Base-by-base conservation (phyloP, 2,888 invertebrate species). In the Hoplodrina ambigua region DNA sequence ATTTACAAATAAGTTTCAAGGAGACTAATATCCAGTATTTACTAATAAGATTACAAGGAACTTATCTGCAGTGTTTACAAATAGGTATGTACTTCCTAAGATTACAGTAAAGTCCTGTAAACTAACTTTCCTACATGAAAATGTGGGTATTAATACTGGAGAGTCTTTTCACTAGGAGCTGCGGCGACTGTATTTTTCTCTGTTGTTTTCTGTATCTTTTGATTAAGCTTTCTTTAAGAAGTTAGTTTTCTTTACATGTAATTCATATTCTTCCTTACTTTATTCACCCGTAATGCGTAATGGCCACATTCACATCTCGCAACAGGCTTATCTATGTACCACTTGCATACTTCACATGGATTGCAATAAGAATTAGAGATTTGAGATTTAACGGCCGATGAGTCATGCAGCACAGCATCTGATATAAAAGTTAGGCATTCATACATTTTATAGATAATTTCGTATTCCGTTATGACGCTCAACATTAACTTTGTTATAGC, bases 391-490 rank as follows among this genome's bases (percentile, higher is more conserved):
- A 8, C n/a, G 25, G 11, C 19, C n/a, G 54, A 73, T 70, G 63
- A 63, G n/a, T 70, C 54, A 73, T 30, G 17, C 44, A 59, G n/a
- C 72, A 49, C 25, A 70, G 11, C 11, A 55, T 61, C 30, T 50
- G 30, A 49, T 55, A 30, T 50, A 41, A 33, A 59, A 69, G 17
- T 54, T 54, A 46, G 37, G 53, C 7, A 55, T 20, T 63, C 20
- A 15, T 13, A 55, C n/a, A 11, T 20, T 74, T 62, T 49, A 13
- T 11, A 33, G 55, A 71, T 71, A 20, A 72, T n/a, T 33, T 44
- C 13, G 7, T 33, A n/a, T 53, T 52, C 46, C 41, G 52, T 68
- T 67, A 30, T 68, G 46, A 60, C 37, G 57, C 17, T 7, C 11
- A 63, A 69, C 33, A 8, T 33, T 25, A 8, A 25, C 4, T 52